Evolutionary conservation across 2,797 vertebrate species (phyloP).

Genomic region (Macroramphosus scolopax): DNA sequence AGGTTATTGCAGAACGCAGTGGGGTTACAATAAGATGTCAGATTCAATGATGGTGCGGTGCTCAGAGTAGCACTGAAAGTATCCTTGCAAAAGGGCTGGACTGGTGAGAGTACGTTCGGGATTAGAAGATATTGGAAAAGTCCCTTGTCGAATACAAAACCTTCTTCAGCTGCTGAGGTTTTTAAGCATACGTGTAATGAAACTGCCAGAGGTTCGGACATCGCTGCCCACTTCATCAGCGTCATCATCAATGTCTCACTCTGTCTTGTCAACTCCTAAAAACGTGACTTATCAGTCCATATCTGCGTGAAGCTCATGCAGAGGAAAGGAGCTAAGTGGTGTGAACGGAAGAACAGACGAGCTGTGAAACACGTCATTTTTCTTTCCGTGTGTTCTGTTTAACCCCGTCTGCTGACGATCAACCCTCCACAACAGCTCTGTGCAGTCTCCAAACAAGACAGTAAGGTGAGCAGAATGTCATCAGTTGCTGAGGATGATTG

Average conservation of each 20-base stretch:
- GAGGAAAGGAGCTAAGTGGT: background rate
- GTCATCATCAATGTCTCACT: background rate
- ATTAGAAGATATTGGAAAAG: constrained; percentile 1
- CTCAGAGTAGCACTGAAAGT: constrained; percentile 17
- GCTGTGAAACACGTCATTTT: background rate
- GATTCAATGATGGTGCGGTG: constrained; percentile 23
- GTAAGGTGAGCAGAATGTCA: constrained; percentile 34
- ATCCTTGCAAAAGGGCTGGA: constrained; percentile 18
- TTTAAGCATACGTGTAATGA: constrained; percentile 2
- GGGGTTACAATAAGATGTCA: constrained; percentile 49
- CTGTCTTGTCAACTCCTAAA: background rate
- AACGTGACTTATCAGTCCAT: background rate
- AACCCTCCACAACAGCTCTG: too few species aligned
- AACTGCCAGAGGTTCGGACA: constrained; percentile 9
- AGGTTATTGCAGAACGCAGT: constrained; percentile 39
- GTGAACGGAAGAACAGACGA: background rate
- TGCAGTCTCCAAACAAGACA: constrained; percentile 20
- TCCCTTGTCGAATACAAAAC: too few species aligned
- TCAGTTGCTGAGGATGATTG: constrained; percentile 27
- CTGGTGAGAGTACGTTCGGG: too few species aligned
- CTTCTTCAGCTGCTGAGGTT: constrained; percentile 1
- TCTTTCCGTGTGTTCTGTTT: constrained; percentile 15
- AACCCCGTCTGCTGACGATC: constrained; percentile 23
- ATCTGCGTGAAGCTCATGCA: too few species aligned
- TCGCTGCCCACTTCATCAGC: constrained; percentile 3